Evolutionary conservation across 1,140 invertebrate species (phyloP), one percentile per base, ranked within the genome.

Genomic region (Lutraria rhynchaena): DNA sequence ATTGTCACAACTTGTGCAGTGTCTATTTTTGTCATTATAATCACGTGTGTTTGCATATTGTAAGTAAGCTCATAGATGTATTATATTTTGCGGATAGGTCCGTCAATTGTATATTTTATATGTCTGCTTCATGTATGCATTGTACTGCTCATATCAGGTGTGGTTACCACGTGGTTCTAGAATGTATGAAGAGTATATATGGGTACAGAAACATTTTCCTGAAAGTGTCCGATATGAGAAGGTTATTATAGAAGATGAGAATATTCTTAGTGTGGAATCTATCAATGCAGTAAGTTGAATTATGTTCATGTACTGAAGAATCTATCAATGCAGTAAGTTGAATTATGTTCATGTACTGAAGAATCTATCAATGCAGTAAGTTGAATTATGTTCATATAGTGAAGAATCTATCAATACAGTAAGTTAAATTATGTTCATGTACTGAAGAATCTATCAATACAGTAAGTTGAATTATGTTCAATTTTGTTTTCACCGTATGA

Each of bases 161-260:
- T 87, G 86, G 86, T 57, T 84, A n/a, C 82, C 84, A 2, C 58
- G 57, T 55, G 77, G 81, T 17, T 81, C 86, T 44, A 53, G 67
- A 11, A 65, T 83, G 53, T 69, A 80, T n/a, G 60, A 77, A n/a
- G 55, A 87, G 37, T 53, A 80, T 46, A 41, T 65, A 3, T 83
- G 77, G 84, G 82, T 85, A 2, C 51, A 78, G 27, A 24, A 71
- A 22, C 53, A 82, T 35, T 87, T 82, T 69, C 82, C 84, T 27
- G 71, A 80, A 41, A 78, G 63, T 27, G 75, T 73, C 29, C 35
- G 83, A 27, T 80, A 83, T 17, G 82, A 69, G 13, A 41, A 61
- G 17, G 27, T 87, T 11, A 82, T 86, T 17, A 73, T 82, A 0
- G 51, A 81, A 44, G 78, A 58, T 24, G 44, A 67, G 27, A 85